A percentile compares a stretch with the other conserved stretches of the same genome.
These are phyloP conservation scores for Tetragnatha versicolor DNA, from an alignment of 1,140 invertebrate genomes.

Conservation along the genomic window DNA sequence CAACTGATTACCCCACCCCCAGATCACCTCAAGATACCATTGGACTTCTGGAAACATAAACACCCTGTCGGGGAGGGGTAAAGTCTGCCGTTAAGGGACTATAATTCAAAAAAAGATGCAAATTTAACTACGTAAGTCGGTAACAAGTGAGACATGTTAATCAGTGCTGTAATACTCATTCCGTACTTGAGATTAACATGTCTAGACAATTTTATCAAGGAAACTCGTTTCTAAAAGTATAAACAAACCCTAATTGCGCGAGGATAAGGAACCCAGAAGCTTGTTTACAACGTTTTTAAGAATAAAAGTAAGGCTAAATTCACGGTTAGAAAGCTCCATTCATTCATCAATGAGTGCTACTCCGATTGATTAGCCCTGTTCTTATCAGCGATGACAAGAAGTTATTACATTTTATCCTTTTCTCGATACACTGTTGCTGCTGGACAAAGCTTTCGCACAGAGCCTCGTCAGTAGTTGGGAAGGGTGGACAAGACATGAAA, in stretches of 20 bases:
- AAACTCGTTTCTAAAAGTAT: constrained; percentile 22
- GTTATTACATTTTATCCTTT: constrained; percentile 27
- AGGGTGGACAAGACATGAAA: constrained; percentile 2
- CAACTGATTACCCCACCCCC: no score
- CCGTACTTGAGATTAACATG: constrained; percentile 22
- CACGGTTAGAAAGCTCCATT: no score
- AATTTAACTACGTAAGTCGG: neutral
- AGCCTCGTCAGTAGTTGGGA: neutral
- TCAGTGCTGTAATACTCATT: constrained; percentile 17
- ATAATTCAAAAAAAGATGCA: neutral
- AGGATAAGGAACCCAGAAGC: neutral
- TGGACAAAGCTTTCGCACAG: neutral
- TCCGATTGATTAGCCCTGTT: constrained; percentile 24
- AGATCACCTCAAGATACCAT: no score
- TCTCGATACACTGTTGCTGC: neutral
- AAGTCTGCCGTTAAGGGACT: no score
- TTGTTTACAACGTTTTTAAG: constrained; percentile 44
- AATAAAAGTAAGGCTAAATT: no score
- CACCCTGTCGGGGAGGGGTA: no score
- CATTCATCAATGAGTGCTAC: constrained; percentile 4
- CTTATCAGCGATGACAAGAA: constrained; percentile 39
- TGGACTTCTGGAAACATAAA: no score
- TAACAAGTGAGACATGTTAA: constrained; percentile 13
- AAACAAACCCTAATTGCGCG: constrained; percentile 42
- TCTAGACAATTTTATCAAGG: constrained; percentile 47